Conservation (phyloP, 53 echinoderm and acorn worm genomes). For the Apostichopus leukothele region DNA sequence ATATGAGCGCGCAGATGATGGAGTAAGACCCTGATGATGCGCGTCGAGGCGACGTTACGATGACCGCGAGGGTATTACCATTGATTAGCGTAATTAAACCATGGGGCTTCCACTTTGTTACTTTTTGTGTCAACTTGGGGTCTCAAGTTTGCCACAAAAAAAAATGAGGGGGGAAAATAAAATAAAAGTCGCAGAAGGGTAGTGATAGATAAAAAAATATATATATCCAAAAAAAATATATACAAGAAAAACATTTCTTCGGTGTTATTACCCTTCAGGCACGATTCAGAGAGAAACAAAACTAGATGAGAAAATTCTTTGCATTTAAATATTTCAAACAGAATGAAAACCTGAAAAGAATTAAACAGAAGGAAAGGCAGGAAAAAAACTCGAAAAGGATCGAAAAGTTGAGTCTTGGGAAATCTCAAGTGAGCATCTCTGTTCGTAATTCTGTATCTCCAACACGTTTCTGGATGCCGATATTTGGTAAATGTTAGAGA, state of each 20-base stretch:
- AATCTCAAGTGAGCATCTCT: background rate
- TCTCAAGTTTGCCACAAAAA: background rate
- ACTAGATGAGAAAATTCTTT: background rate
- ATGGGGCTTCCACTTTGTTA: slow-evolving; percentile 36
- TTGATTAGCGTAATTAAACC: slow-evolving; percentile 46
- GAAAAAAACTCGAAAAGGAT: background rate
- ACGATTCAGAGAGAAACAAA: slow-evolving; percentile 17
- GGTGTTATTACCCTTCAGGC: slow-evolving; percentile 20
- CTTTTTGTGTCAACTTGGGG: slow-evolving; percentile 21
- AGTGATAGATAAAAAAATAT: background rate
- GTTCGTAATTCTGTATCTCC: background rate
- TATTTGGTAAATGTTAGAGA: slow-evolving; percentile 14
- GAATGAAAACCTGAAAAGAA: background rate
- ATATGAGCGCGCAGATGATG: slow-evolving; percentile 12
- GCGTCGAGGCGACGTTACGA: slow-evolving; percentile 37
- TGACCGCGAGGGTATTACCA: slow-evolving; percentile 46
- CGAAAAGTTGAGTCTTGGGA: background rate
- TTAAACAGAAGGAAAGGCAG: background rate
- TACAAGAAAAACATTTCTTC: background rate
- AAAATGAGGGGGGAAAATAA: background rate
- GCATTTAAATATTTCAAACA: slow-evolving; percentile 33
- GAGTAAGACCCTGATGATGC: slow-evolving; percentile 4
- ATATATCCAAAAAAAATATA: too few relatives aligned
- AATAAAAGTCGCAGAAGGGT: background rate
- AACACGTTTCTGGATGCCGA: background rate